phyloP scores from a whole-genome alignment of 1,140 invertebrate species.

The Drosophila sp. region DNA sequence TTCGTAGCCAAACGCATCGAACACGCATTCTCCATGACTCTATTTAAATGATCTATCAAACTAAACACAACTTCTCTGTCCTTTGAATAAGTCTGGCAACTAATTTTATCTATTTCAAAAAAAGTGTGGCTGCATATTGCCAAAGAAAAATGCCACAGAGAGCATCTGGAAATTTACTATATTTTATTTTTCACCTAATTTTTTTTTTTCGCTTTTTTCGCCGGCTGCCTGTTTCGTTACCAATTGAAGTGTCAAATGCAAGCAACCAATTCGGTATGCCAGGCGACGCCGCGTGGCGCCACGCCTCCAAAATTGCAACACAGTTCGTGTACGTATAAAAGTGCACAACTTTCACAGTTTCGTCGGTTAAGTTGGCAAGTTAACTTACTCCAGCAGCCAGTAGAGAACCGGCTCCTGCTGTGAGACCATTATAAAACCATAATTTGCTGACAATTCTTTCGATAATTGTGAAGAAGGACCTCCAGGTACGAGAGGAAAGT shows the following conservation, averaged over 20 bases:
- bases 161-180: not conserved
- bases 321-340: constrained; percentile 31
- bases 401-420: constrained; percentile 17
- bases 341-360: constrained; percentile 66
- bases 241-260: constrained; percentile 79
- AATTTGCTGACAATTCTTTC: constrained; percentile 76
- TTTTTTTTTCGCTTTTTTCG: constrained; percentile 10
- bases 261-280: constrained; percentile 13
- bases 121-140: not conserved
- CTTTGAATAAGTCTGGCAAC: no score
- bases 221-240: constrained; percentile 44
- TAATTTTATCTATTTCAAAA: not conserved
- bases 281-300: constrained; percentile 70
- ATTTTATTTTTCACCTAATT: not conserved
- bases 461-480: constrained; percentile 39
- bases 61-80: no score
- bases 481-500: constrained; percentile 26
- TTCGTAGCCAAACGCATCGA: no score
- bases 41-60: no score
- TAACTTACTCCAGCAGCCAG: not conserved
- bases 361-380: constrained; percentile 32
- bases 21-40: no score
- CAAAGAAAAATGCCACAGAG: not conserved
- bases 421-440: constrained; percentile 63
- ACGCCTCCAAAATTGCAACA: constrained; percentile 70